Evolutionary conservation across 2,888 invertebrate species (phyloP).

Genomic region (Strigamia maritima): DNA sequence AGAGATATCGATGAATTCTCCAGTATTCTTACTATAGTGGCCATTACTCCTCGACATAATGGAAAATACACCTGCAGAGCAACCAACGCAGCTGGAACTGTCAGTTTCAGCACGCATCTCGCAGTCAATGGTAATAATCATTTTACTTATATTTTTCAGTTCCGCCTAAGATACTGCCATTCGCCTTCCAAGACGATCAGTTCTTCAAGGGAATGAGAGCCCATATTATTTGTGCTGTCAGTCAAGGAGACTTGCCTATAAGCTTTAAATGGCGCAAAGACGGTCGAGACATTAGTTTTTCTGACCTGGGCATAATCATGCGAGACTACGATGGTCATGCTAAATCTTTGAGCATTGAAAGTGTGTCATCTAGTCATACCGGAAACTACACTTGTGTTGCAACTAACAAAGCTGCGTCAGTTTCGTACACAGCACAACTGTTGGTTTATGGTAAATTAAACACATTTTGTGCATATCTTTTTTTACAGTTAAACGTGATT

Average conservation of each 20-base stretch:
- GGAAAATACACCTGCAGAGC: constrained; percentile 55
- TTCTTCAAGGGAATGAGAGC: constrained; percentile 72
- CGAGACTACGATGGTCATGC: constrained; percentile 44
- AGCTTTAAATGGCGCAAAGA: constrained; percentile 64
- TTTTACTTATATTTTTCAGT: constrained; percentile 56
- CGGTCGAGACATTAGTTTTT: constrained; percentile 49
- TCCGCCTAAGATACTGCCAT: constrained; percentile 70
- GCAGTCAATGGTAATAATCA: constrained; percentile 22
- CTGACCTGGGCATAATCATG: constrained; percentile 43
- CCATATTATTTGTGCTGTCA: constrained; percentile 67
- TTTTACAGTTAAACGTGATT: background rate
- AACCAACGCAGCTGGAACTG: constrained; percentile 48
- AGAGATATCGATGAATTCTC: constrained; percentile 50
- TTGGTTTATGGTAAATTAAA: constrained; percentile 46
- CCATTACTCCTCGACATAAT: constrained; percentile 55
- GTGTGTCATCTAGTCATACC: constrained; percentile 45
- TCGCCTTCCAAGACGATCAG: constrained; percentile 66
- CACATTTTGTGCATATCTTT: background rate
- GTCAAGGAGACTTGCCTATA: constrained; percentile 75
- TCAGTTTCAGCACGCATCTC: constrained; percentile 44
- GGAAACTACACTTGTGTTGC: constrained; percentile 48
- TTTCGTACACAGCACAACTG: constrained; percentile 45
- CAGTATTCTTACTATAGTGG: constrained; percentile 55
- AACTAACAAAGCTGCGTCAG: constrained; percentile 45
- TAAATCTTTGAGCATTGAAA: constrained; percentile 46